A percentile compares a stretch with the other conserved stretches of the same genome.
These are phyloP conservation scores for Leptopterna dolabrata DNA, from an alignment of 2,888 invertebrate species.

Conservation along the genomic window DNA sequence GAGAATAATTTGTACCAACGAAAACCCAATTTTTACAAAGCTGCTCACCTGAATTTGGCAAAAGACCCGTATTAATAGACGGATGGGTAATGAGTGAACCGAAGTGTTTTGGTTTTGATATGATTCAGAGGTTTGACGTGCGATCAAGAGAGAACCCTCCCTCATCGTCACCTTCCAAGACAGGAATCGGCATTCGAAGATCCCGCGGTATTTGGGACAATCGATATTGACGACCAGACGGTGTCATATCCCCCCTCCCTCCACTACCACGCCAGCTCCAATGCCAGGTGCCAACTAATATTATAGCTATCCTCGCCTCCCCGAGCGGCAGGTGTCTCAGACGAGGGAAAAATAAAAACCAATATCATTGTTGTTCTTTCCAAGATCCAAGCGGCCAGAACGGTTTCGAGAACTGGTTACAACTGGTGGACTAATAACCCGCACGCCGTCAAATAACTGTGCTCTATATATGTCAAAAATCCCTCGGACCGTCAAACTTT, in stretches of 20 bases:
- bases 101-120: no score
- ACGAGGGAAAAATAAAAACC: background rate
- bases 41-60: no score
- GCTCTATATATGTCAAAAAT: background rate
- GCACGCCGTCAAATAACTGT: background rate
- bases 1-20: no score
- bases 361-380: background rate
- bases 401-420: background rate
- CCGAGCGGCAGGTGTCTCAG: background rate
- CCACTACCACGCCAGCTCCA: background rate
- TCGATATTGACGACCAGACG: conserved; percentile 9
- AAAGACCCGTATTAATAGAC: no score
- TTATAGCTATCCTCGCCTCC: background rate
- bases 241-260: background rate
- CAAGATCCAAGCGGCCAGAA: background rate
- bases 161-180: background rate
- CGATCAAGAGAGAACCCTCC: background rate
- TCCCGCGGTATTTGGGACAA: conserved; percentile 10
- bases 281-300: conserved; percentile 16
- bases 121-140: no score
- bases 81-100: no score
- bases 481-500: no score
- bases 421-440: background rate
- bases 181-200: conserved; percentile 10
- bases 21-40: no score